Evolutionary conservation across 2,888 invertebrate species (phyloP).

Genomic region (Norana najaformis): DNA sequence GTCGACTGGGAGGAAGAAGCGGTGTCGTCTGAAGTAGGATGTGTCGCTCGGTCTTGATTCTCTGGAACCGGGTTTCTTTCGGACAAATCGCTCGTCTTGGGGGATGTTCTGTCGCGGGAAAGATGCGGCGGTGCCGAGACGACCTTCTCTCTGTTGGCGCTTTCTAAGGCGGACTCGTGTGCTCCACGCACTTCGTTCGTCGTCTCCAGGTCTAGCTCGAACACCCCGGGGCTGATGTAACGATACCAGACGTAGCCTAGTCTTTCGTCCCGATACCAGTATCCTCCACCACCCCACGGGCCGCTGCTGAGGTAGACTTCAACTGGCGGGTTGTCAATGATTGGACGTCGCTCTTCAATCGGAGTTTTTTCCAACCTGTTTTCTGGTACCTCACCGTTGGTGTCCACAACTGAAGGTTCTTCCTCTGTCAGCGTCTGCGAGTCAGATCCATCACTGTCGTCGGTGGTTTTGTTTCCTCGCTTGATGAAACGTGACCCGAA

Average conservation of each 20-base stretch:
- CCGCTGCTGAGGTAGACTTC: background rate
- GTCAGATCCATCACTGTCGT: background rate
- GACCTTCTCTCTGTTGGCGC: background rate
- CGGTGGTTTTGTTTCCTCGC: background rate
- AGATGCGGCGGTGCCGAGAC: background rate
- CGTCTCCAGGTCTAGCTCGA: conserved; percentile 17
- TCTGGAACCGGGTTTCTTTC: background rate
- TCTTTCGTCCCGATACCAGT: conserved; percentile 16
- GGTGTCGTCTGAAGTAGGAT: background rate
- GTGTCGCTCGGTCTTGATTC: background rate
- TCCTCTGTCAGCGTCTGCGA: background rate
- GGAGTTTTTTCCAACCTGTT: background rate
- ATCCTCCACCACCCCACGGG: background rate
- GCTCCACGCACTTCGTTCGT: background rate
- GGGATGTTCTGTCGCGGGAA: background rate
- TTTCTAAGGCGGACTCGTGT: background rate
- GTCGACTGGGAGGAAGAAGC: background rate
- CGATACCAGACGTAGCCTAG: conserved; percentile 27
- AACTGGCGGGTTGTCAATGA: background rate
- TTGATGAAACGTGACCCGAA: background rate
- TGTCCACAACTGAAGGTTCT: background rate
- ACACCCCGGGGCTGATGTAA: background rate
- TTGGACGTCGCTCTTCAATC: background rate
- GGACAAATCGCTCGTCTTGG: background rate
- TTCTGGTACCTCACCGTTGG: background rate